phyloP scores from a whole-genome alignment of 2,113 vertebrate species.

The Ceuthmochares aereus region DNA sequence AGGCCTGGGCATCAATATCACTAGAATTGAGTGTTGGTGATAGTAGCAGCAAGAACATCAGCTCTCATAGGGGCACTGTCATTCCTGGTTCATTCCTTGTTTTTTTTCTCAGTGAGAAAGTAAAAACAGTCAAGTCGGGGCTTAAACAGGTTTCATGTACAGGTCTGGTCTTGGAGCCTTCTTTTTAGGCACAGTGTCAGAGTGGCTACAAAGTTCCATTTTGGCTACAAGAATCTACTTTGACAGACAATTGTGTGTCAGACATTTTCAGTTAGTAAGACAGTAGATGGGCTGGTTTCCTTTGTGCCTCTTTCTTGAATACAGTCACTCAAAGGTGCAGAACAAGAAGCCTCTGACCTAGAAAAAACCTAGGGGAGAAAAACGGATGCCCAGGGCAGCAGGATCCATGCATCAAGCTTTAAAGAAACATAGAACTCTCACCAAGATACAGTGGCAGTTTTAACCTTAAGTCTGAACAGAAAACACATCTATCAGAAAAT shows the following conservation, averaged over 20 bases:
- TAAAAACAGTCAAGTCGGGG: rapidly evolving
- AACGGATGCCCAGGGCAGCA: not conserved
- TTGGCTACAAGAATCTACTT: not conserved
- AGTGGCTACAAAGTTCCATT: not conserved
- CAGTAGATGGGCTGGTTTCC: not conserved
- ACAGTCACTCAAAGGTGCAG: not conserved
- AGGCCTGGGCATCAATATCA: not conserved
- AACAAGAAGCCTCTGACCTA: not conserved
- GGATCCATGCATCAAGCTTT: not conserved
- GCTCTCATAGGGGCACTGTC: not conserved
- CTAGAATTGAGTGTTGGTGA: not conserved
- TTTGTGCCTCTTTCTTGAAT: rapidly evolving
- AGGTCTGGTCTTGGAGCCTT: not conserved
- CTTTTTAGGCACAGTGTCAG: not conserved
- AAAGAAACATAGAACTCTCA: not conserved
- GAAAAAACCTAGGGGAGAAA: not conserved
- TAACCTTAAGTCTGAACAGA: not conserved
- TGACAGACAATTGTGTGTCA: not conserved
- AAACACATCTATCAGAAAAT: not conserved
- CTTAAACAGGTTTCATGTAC: not conserved
- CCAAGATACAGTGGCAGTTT: not conserved
- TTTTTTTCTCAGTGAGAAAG: not conserved
- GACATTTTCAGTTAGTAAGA: not conserved
- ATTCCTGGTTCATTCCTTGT: not conserved
- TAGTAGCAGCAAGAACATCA: not conserved